These are phyloP conservation scores for Aulostomus chinensis DNA, from an alignment of 2,797 vertebrate species.

Conservation along the genomic window DNA sequence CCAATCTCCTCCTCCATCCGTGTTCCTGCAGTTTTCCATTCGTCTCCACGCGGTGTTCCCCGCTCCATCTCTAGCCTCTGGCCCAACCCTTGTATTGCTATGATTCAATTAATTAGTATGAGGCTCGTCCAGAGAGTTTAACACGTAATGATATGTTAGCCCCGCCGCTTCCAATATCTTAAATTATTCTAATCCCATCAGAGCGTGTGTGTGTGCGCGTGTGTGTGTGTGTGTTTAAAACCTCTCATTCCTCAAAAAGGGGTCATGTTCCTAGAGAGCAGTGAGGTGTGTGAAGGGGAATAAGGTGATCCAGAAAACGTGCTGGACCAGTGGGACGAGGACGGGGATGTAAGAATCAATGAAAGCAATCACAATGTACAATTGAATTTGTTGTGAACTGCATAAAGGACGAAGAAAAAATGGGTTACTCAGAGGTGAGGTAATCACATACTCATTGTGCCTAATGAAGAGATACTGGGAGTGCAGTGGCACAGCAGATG, in stretches of 20 bases:
- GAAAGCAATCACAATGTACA: constrained; percentile 66
- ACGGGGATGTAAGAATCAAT: constrained; percentile 62
- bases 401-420: constrained; percentile 35
- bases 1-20: constrained; percentile 45
- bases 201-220: constrained; percentile 10
- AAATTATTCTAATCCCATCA: constrained; percentile 66
- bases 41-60: constrained; percentile 50
- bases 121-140: constrained; percentile 69
- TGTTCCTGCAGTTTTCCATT: constrained; percentile 47
- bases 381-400: constrained; percentile 62
- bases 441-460: constrained; percentile 41
- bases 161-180: constrained; percentile 51
- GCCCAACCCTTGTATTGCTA: constrained; percentile 61
- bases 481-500: constrained; percentile 4
- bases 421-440: constrained; percentile 48
- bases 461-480: constrained; percentile 42
- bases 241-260: constrained; percentile 43
- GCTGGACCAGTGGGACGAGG: constrained; percentile 44
- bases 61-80: constrained; percentile 53
- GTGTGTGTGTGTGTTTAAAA: constrained; percentile 15
- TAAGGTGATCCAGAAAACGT: constrained; percentile 39
- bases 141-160: constrained; percentile 65
- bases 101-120: constrained; percentile 80
- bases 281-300: constrained; percentile 52
- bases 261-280: constrained; percentile 57